Conservation (phyloP, 2,797 vertebrate genomes). For the Myripristis jacobus region DNA sequence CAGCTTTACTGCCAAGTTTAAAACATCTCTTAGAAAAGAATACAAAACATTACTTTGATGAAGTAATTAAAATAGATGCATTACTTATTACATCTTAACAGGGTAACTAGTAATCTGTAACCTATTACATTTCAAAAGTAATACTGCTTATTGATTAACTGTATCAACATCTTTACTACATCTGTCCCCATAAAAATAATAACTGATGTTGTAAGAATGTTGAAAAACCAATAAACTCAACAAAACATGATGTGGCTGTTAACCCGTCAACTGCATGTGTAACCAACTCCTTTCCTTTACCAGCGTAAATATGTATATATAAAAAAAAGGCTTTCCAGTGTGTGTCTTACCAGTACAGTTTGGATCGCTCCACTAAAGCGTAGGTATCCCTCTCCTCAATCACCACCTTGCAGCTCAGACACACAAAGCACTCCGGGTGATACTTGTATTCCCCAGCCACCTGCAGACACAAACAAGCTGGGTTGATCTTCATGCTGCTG, state of each 20-base stretch:
- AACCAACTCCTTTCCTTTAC: background rate
- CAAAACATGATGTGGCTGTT: too few species aligned
- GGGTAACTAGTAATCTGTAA: too few species aligned
- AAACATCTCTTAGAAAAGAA: too few species aligned
- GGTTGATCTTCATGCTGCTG: slow-evolving; percentile 20
- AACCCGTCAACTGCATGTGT: background rate
- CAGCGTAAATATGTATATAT: background rate
- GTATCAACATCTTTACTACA: background rate
- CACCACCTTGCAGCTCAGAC: slow-evolving; percentile 95
- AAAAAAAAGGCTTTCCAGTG: background rate
- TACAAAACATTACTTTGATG: too few species aligned
- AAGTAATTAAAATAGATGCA: too few species aligned
- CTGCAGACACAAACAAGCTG: slow-evolving; percentile 77
- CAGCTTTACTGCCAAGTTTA: too few species aligned
- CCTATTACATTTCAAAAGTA: too few species aligned
- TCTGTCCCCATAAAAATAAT: slow-evolving; percentile 6
- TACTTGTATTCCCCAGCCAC: slow-evolving; percentile 98
- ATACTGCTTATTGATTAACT: too few species aligned
- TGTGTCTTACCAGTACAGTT: slow-evolving; percentile 94
- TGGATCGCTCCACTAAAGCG: slow-evolving; percentile 92
- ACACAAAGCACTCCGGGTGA: slow-evolving; percentile 98
- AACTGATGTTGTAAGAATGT: background rate
- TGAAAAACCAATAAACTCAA: too few species aligned
- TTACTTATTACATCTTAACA: too few species aligned
- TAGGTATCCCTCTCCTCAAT: slow-evolving; percentile 96